Conservation (phyloP, 2,797 vertebrate species). For the Paramormyrops hopkinsi region DNA sequence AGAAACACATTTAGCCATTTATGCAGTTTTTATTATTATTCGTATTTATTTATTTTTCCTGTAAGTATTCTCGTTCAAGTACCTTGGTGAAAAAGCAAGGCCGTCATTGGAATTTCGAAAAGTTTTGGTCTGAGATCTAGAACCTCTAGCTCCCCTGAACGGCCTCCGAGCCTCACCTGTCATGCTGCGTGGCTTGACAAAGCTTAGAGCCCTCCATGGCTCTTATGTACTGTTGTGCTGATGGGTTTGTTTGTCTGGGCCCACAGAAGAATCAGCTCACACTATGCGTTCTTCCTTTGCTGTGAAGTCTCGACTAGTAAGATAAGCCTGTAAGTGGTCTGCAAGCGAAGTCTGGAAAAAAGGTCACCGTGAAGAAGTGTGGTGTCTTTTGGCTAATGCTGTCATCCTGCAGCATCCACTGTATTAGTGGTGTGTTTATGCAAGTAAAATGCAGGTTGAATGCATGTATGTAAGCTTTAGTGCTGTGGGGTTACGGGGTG, state of each 20-base stretch:
- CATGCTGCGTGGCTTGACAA: neutral
- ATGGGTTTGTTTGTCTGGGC: neutral
- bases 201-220: neutral
- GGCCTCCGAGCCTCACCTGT: neutral
- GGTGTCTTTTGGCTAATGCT: neutral
- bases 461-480: neutral
- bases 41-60: neutral
- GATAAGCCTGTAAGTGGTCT: neutral
- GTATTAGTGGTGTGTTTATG: neutral
- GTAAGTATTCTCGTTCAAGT: neutral
- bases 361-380: neutral
- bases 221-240: neutral
- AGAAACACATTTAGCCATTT: neutral
- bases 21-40: neutral
- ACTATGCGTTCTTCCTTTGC: neutral
- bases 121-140: neutral
- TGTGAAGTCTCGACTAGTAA: neutral
- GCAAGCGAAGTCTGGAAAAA: neutral
- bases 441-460: neutral
- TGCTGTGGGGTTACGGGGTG: neutral
- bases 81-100: neutral
- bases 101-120: neutral
- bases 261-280: neutral
- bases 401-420: neutral
- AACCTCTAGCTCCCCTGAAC: neutral